phyloP scores from a whole-genome alignment of 2,113 vertebrate species.

The Sardina pilchardus region DNA sequence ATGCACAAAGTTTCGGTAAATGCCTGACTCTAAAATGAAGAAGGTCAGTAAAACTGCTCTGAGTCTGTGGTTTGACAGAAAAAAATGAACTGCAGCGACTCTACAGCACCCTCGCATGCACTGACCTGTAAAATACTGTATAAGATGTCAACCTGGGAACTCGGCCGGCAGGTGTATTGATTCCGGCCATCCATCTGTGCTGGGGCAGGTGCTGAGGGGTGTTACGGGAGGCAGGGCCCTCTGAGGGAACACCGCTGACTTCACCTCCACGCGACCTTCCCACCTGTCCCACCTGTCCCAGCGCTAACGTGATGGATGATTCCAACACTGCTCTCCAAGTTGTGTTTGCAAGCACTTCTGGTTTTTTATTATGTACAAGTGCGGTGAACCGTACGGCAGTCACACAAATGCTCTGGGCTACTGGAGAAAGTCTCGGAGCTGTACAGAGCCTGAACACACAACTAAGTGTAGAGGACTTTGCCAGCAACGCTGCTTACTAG shows the following conservation, averaged over 20 bases:
- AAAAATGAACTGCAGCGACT: neutral
- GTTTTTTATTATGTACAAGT: neutral
- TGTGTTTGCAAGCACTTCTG: neutral
- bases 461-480: neutral
- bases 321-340: neutral
- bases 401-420: neutral
- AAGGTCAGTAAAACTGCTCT: neutral
- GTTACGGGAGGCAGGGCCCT: neutral
- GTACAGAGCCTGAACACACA: neutral
- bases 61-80: neutral
- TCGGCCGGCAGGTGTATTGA: neutral
- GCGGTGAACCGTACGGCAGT: neutral
- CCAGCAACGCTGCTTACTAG: neutral
- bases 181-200: neutral
- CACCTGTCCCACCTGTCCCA: neutral
- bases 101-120: neutral
- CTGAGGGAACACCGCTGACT: neutral
- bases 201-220: neutral
- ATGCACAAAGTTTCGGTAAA: neutral
- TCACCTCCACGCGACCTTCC: neutral
- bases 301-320: neutral
- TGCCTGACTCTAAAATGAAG: neutral
- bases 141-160: neutral
- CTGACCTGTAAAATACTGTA: neutral
- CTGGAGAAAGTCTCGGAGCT: neutral